A percentile compares a stretch with the other conserved stretches of the same genome.
Evolutionary conservation across 2,888 invertebrate genomes (phyloP).

Genomic region (Ypsolopha sequella): DNA sequence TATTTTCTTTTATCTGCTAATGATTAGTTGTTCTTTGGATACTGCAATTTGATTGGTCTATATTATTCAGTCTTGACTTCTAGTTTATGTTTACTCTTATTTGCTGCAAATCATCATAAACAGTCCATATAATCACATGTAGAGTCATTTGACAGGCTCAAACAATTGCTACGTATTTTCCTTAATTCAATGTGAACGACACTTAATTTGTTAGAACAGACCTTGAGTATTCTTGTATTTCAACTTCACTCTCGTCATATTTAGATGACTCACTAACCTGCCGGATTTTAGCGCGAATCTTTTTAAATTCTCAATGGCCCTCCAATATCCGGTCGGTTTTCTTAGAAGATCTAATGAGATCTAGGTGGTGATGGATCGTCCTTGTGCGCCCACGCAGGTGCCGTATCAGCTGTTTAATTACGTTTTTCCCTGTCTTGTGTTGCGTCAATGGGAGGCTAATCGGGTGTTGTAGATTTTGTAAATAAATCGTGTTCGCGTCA

Average conservation of each 20-base stretch:
- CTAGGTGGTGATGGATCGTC: neutral
- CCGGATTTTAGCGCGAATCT: conserved; percentile 25
- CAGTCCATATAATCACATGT: conserved; percentile 3
- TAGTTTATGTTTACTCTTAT: neutral
- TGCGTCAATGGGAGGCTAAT: conserved; percentile 27
- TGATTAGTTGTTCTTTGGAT: conserved; percentile 38
- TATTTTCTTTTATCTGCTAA: conserved; percentile 13
- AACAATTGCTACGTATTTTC: conserved; percentile 20
- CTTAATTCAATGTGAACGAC: conserved; percentile 28
- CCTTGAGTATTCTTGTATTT: conserved; percentile 41
- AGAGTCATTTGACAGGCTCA: neutral
- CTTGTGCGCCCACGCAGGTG: conserved; percentile 18
- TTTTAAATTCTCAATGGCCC: conserved; percentile 28
- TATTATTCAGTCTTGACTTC: conserved; percentile 8
- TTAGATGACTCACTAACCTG: conserved; percentile 55
- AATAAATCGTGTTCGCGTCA: conserved; percentile 18
- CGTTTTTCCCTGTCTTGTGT: conserved; percentile 29
- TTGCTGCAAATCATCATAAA: too few species aligned
- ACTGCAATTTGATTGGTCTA: conserved; percentile 15
- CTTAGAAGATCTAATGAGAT: conserved; percentile 16
- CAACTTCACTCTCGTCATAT: conserved; percentile 68
- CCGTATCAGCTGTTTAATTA: conserved; percentile 51
- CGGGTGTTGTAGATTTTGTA: conserved; percentile 16
- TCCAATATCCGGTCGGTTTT: conserved; percentile 29
- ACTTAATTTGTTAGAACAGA: conserved; percentile 28